Percentiles rank a stretch among this genome's conserved stretches.
Conservation (phyloP, 2,888 invertebrate genomes). For the Oscheius sp. region DNA sequence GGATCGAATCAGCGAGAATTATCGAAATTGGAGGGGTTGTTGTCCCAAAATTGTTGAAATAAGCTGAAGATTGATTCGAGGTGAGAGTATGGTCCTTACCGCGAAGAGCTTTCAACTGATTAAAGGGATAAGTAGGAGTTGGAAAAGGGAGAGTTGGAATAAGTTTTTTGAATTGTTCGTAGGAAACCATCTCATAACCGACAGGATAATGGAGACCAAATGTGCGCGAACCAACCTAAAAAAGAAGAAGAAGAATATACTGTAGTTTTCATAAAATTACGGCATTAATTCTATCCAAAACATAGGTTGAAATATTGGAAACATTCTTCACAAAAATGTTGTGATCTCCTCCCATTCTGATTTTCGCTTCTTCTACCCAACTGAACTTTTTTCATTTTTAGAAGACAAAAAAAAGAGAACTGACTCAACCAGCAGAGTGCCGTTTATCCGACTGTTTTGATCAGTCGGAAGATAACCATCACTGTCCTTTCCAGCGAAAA, state of each 20-base stretch:
- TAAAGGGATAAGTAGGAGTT: not conserved
- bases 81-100: not conserved
- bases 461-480: slow-evolving; percentile 11
- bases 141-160: not conserved
- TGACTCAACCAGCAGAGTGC: not conserved
- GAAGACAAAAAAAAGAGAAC: not conserved
- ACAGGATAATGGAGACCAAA: slow-evolving; percentile 23
- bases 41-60: slow-evolving; percentile 53
- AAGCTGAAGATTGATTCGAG: slow-evolving; percentile 21
- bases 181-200: slow-evolving; percentile 12
- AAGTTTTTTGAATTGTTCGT: too few species aligned
- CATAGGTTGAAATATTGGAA: not conserved
- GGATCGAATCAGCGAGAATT: slow-evolving; percentile 37
- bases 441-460: not conserved
- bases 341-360: not conserved
- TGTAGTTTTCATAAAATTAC: not conserved
- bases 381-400: not conserved
- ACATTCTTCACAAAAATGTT: slow-evolving; percentile 3
- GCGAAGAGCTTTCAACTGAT: not conserved
- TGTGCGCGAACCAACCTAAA: not conserved
- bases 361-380: not conserved
- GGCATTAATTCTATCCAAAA: slow-evolving; percentile 16
- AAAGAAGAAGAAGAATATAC: not conserved
- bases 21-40: slow-evolving; percentile 46
- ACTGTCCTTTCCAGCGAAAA: slow-evolving; percentile 29